Evolutionary conservation across 2,113 vertebrate species (phyloP).

Genomic region (Lagopus leucura): DNA sequence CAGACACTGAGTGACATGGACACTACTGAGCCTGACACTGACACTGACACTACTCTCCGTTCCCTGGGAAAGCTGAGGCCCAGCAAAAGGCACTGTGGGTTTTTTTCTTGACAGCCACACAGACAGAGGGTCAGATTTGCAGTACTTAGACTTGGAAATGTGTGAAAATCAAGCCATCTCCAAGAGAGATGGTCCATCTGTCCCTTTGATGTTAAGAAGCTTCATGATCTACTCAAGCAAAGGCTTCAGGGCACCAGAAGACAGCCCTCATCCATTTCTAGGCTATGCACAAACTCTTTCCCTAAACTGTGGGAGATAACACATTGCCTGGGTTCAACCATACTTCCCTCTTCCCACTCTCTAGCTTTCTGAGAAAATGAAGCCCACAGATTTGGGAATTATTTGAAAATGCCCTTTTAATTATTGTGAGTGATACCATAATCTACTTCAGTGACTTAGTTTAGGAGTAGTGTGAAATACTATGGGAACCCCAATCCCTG

Average conservation of each 20-base stretch:
- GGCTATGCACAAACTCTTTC: not conserved
- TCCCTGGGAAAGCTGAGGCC: not conserved
- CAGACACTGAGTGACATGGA: not conserved
- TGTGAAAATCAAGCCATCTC: not conserved
- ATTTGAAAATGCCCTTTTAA: not conserved
- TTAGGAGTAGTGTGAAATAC: not conserved
- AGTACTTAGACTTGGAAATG: not conserved
- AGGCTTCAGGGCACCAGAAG: not conserved
- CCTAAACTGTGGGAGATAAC: not conserved
- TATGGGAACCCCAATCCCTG: fast-evolving
- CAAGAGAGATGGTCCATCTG: not conserved
- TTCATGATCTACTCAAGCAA: not conserved
- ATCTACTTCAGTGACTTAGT: not conserved
- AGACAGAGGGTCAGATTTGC: not conserved
- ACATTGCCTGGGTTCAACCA: not conserved
- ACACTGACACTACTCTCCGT: no score
- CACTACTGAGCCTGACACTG: not conserved
- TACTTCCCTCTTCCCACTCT: not conserved
- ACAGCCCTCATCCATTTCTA: not conserved
- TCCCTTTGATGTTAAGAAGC: not conserved
- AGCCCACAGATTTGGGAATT: not conserved
- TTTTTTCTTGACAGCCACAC: not conserved
- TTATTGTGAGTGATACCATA: not conserved
- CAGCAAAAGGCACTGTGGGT: fast-evolving
- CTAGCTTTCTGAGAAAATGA: not conserved